phyloP scores from a whole-genome alignment of 2,888 invertebrate genomes.

The Sinotaia quadrata region DNA sequence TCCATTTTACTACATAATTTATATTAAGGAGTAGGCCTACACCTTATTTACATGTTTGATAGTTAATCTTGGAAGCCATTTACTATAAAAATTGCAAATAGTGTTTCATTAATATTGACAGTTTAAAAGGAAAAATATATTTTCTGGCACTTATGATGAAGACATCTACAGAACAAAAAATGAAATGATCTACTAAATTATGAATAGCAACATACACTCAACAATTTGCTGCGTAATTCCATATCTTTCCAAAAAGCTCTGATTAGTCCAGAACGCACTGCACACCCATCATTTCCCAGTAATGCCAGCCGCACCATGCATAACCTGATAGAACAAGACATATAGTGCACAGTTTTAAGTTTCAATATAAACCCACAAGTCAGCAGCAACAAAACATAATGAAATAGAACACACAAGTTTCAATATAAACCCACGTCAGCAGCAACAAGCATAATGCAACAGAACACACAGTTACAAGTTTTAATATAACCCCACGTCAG shows the following conservation, averaged over 20 bases:
- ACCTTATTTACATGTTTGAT: no score
- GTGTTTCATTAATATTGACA: no score
- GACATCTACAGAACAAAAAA: no score
- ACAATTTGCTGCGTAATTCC: constrained; percentile 80
- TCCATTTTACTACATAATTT: no score
- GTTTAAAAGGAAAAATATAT: no score
- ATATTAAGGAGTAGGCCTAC: no score
- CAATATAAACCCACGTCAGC: neutral
- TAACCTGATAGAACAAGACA: constrained; percentile 73
- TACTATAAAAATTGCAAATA: no score
- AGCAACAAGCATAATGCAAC: neutral
- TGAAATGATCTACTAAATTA: neutral
- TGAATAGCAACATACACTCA: constrained; percentile 71
- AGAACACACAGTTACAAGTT: neutral
- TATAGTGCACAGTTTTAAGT: neutral
- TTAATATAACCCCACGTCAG: neutral
- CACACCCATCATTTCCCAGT: constrained; percentile 83
- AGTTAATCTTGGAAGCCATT: no score
- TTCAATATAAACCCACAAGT: neutral
- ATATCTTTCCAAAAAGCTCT: constrained; percentile 90
- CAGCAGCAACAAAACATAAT: neutral
- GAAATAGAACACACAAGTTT: neutral
- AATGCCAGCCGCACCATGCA: constrained; percentile 84
- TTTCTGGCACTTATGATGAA: no score
- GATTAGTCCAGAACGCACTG: constrained; percentile 82